Evolutionary conservation across 1,140 invertebrate species (phyloP).

Genomic region (Lethocerus indicus): DNA sequence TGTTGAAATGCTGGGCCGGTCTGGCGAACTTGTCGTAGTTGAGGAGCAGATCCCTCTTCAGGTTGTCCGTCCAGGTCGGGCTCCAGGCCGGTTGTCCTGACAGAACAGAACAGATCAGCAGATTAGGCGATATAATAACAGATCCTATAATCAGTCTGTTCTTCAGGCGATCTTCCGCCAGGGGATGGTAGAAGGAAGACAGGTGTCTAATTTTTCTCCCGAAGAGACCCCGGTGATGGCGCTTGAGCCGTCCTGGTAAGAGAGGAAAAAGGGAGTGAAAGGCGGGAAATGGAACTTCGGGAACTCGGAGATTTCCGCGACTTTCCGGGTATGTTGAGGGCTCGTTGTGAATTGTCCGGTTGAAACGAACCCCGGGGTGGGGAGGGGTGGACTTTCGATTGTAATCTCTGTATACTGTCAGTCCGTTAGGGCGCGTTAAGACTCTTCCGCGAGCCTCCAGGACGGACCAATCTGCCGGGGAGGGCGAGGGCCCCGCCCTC

Average conservation of each 20-base stretch:
- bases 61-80: conserved; percentile 33
- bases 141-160: neutral
- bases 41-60: conserved; percentile 36
- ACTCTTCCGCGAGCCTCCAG: too few species aligned
- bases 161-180: neutral
- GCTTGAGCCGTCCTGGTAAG: neutral
- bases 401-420: too few species aligned
- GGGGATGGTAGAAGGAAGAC: neutral
- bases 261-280: neutral
- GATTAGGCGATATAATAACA: neutral
- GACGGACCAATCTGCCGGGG: too few species aligned
- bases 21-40: conserved; percentile 44
- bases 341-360: too few species aligned
- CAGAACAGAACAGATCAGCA: neutral
- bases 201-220: neutral
- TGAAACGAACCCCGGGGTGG: too few species aligned
- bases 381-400: too few species aligned
- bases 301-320: too few species aligned
- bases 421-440: too few species aligned
- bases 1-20: conserved; percentile 32
- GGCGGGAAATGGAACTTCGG: too few species aligned
- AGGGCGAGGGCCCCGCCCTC: too few species aligned
- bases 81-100: conserved; percentile 27
- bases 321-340: too few species aligned
- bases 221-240: neutral